phyloP scores from a whole-genome alignment of 2,888 invertebrate species.

The Neoscelio sp. region DNA sequence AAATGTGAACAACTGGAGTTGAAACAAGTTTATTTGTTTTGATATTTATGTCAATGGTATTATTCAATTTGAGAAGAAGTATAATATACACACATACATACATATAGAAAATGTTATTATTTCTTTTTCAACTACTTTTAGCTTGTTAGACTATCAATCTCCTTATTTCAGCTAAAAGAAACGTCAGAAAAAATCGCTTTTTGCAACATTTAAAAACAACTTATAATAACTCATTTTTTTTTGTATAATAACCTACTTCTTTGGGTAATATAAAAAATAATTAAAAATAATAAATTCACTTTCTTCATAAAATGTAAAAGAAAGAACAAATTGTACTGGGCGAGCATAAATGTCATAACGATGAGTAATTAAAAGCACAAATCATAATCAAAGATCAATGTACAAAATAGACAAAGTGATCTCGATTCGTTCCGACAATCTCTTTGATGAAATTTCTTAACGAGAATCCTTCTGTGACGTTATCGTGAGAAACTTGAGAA shows the following conservation, averaged over 20 bases:
- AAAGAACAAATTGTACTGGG: not conserved
- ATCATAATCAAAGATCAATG: slow-evolving; percentile 44
- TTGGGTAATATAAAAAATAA: too few species aligned
- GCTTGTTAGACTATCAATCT: slow-evolving; percentile 4
- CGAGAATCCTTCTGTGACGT: slow-evolving; percentile 39
- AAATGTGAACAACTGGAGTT: not conserved
- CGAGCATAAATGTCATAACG: slow-evolving; percentile 14
- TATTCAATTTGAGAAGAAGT: not conserved
- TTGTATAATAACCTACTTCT: too few species aligned
- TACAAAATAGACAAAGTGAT: slow-evolving; percentile 13
- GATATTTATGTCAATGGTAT: slow-evolving; percentile 9
- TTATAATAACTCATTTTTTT: too few species aligned
- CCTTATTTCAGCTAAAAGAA: not conserved
- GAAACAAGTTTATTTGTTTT: slow-evolving; percentile 1
- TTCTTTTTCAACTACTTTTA: not conserved
- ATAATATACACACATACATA: too few species aligned
- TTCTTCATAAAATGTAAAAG: not conserved
- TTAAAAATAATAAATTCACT: slow-evolving; percentile 26
- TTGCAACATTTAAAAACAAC: not conserved
- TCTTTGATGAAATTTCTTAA: slow-evolving; percentile 62
- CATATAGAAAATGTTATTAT: slow-evolving; percentile 25
- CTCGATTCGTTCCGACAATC: slow-evolving; percentile 32
- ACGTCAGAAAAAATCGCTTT: not conserved
- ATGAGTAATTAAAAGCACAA: slow-evolving; percentile 47
- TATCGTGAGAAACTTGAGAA: slow-evolving; percentile 54